These are phyloP conservation scores for Eidolon helvum DNA, from an alignment of 2,113 vertebrate species.

Conservation along the genomic window DNA sequence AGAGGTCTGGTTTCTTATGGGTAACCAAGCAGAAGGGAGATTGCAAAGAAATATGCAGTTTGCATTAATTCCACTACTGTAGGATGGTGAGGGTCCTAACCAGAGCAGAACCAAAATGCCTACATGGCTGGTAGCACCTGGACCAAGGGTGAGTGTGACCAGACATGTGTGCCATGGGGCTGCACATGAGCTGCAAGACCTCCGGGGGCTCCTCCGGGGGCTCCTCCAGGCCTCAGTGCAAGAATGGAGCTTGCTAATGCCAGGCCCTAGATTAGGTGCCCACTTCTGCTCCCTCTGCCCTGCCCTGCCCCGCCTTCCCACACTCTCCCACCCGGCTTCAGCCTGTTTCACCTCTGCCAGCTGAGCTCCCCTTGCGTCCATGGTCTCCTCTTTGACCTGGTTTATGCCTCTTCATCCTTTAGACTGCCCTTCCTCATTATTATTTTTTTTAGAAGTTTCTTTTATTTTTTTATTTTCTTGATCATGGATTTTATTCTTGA, in stretches of 20 bases:
- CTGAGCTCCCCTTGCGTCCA: rapidly evolving
- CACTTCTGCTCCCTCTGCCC: no score
- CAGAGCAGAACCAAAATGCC: background rate
- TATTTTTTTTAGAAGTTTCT: background rate
- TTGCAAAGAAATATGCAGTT: background rate
- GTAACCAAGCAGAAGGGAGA: background rate
- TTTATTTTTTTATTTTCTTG: background rate
- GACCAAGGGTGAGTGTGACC: background rate
- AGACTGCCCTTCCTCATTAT: background rate
- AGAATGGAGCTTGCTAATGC: background rate
- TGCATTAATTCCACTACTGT: background rate
- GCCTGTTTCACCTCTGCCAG: background rate
- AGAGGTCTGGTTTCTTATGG: background rate
- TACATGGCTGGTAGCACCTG: rapidly evolving
- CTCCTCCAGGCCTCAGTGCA: background rate
- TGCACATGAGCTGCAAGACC: no score
- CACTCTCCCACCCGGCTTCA: background rate
- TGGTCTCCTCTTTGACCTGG: background rate
- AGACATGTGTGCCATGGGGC: background rate
- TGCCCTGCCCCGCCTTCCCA: no score
- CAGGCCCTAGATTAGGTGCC: background rate
- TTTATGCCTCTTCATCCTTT: background rate
- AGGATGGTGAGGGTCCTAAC: background rate
- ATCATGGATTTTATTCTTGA: background rate
- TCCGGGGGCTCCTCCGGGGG: no score